Conservation (phyloP, 2,113 vertebrate species). For the Dicaeum eximium region DNA sequence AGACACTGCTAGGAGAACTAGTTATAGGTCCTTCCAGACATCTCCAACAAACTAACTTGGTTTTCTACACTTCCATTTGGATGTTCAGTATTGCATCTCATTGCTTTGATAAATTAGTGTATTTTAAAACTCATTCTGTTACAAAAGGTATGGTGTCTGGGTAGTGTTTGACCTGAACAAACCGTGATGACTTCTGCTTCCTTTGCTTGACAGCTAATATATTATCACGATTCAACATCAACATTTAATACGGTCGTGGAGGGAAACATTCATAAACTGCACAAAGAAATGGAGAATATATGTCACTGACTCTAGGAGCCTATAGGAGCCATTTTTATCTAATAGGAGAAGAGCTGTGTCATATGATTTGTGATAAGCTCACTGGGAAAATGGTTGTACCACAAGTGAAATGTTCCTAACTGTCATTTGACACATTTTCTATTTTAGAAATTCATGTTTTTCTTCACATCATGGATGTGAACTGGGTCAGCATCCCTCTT, state of each 20-base stretch:
- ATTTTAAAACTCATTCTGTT: background rate
- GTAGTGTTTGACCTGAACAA: background rate
- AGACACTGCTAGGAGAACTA: background rate
- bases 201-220: background rate
- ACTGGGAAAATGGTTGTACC: background rate
- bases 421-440: background rate
- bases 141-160: background rate
- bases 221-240: background rate
- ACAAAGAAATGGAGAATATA: background rate
- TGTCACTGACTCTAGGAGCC: background rate
- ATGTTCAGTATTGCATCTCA: background rate
- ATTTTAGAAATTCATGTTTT: background rate
- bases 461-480: background rate
- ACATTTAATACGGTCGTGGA: background rate
- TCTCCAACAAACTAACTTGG: background rate
- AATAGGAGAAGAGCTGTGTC: background rate
- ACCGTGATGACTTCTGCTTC: background rate
- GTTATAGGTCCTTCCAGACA: background rate
- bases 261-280: background rate
- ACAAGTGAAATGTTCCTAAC: background rate
- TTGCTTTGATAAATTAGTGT: background rate
- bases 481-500: background rate
- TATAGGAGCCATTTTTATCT: background rate
- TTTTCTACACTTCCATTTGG: background rate
- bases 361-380: background rate